A percentile compares a stretch with the other conserved stretches of the same genome.
Evolutionary conservation across 2,797 vertebrate genomes (phyloP).

Genomic region (Dallia pectoralis): DNA sequence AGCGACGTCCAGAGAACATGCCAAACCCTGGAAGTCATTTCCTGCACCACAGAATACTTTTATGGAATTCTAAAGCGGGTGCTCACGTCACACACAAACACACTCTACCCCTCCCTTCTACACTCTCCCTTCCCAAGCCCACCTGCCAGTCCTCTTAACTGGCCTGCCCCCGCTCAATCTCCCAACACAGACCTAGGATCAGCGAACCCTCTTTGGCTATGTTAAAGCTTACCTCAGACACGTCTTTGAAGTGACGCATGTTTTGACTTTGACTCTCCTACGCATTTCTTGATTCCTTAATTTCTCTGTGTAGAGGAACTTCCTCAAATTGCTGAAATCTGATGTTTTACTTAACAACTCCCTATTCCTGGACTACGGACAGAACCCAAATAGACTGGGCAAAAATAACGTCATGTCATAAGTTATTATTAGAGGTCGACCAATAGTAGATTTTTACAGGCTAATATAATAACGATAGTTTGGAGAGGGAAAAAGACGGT

Average conservation of each 20-base stretch:
- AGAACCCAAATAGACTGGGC: not conserved
- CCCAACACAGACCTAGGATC: not conserved
- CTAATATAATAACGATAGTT: no score
- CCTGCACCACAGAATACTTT: constrained; percentile 78
- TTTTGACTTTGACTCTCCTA: not conserved
- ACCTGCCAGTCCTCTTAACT: constrained; percentile 8
- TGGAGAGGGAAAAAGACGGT: no score
- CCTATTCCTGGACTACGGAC: not conserved
- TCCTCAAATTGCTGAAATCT: not conserved
- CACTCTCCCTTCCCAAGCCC: constrained; percentile 12
- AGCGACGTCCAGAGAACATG: constrained; percentile 72
- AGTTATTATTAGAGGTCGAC: no score
- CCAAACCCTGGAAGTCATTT: constrained; percentile 81
- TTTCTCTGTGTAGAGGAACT: not conserved
- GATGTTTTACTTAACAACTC: constrained; percentile 2
- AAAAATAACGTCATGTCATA: not conserved
- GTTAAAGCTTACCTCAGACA: not conserved
- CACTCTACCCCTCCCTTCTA: not conserved
- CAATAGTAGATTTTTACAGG: no score
- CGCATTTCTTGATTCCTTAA: not conserved
- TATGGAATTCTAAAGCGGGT: constrained; percentile 75
- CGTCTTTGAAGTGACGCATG: no score
- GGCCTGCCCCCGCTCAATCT: not conserved
- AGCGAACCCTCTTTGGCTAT: not conserved
- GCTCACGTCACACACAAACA: constrained; percentile 48